Conservation (phyloP, 2,888 invertebrate species). For the Hirtodrosophila confusa region DNA sequence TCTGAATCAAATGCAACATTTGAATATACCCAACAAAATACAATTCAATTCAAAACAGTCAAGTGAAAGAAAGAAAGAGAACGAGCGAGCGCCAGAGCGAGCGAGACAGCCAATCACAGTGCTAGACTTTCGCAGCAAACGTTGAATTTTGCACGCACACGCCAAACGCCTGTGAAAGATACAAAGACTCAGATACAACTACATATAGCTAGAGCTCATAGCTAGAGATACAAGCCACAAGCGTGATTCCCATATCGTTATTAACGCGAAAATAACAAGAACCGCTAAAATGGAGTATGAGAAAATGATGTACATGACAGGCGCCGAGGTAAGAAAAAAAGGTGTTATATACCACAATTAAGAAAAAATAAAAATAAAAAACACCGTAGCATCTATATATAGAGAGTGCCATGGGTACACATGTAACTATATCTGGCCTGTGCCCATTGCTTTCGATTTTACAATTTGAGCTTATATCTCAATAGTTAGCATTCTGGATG, state of each 20-base stretch:
- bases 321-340: conserved; percentile 64
- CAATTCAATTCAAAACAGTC: conserved; percentile 37
- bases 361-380: too few species aligned
- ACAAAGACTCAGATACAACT: conserved; percentile 21
- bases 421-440: too few species aligned
- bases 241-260: conserved; percentile 33
- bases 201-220: conserved; percentile 2
- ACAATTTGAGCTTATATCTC: too few species aligned
- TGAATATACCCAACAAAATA: conserved; percentile 34
- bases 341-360: not conserved
- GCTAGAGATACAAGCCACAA: conserved; percentile 13
- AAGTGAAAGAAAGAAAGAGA: conserved; percentile 55
- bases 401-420: too few species aligned
- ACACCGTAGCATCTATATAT: too few species aligned
- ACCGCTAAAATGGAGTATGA: conserved; percentile 73
- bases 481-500: too few species aligned
- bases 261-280: conserved; percentile 26
- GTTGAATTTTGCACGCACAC: conserved; percentile 62
- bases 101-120: conserved; percentile 52
- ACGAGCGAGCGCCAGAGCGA: conserved; percentile 38
- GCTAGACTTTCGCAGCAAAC: conserved; percentile 66
- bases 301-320: conserved; percentile 73
- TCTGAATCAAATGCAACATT: conserved; percentile 46
- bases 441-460: too few species aligned
- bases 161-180: conserved; percentile 36